Conservation (phyloP, 2,113 vertebrate genomes). For the Albula goreensis region DNA sequence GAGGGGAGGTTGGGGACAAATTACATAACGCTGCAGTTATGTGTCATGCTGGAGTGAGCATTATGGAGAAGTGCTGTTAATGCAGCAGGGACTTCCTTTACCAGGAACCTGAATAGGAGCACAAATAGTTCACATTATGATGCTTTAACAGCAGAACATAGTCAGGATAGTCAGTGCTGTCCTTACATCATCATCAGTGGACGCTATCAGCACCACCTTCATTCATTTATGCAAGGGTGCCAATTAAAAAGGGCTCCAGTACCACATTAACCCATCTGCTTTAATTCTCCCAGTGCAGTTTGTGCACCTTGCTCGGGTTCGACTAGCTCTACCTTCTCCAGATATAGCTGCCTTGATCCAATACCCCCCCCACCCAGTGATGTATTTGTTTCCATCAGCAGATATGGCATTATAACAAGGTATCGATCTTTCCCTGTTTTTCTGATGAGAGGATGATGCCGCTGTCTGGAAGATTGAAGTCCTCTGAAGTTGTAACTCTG, state of each 20-base stretch:
- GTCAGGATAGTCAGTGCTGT: not conserved
- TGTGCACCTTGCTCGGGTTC: not conserved
- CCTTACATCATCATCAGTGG: not conserved
- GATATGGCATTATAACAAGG: not conserved
- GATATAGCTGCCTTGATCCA: not conserved
- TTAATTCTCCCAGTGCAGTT: not conserved
- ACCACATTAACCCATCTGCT: not conserved
- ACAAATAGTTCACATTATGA: not conserved
- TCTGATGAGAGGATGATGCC: not conserved
- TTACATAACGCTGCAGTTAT: slow-evolving; percentile 33
- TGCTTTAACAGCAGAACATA: not conserved
- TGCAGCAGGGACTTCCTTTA: not conserved
- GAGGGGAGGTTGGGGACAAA: not conserved
- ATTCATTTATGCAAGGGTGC: not conserved
- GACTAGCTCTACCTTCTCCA: not conserved
- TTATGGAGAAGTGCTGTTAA: too few species aligned
- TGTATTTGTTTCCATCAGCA: not conserved
- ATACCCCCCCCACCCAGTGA: not conserved
- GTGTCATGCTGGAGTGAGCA: not conserved
- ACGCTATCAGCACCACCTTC: not conserved
- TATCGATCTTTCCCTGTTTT: not conserved
- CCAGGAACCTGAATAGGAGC: not conserved
- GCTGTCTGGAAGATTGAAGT: not conserved
- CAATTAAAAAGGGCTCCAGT: not conserved
- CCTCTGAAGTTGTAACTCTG: not conserved